Evolutionary conservation across 1,140 invertebrate species (phyloP), one percentile per base, ranked within the genome.

Genomic region (Caerostris extrusa): DNA sequence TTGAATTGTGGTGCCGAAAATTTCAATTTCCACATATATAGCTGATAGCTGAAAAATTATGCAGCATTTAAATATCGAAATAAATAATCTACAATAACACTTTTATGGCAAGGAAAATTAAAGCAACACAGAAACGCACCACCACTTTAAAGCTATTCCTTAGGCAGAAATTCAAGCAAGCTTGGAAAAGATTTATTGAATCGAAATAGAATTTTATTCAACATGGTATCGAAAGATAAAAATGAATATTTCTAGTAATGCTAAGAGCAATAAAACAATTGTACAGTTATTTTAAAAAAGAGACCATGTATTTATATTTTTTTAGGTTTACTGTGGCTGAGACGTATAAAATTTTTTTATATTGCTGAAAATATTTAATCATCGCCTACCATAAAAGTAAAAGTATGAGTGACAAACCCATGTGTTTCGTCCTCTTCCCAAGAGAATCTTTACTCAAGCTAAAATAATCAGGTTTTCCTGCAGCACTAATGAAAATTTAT

Each of bases 401-500:
- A 69, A 82, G 67, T 19, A 50, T 58, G n/a, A n/a, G 5, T 50
- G 53, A 58, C 64, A 91, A 77, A 71, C 12, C 71, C 53, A 61
- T 58, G 57, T 50, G 19, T 91, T 82, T 53, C 19, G 7, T 7
- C n/a, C n/a, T 82, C 53, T 14, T 88, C 89, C 82, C 56, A 10
- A 3, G 89, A 69, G 69, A 81, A 81, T 91, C 69, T 91, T 91
- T 91, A 91, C 34, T 56, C 69, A 60, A 19, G 60, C 12, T 60
- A 60, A 61, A 58, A 91, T 55, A 71, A 91, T 82, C 82, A 57
- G 89, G 64, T n/a, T 17, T 55, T 82, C n/a, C 69, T 7, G 58
- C 55, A 8, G 57, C 19, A 34, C 89, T 91, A 91, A 91, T 91
- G 89, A 91, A 91, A 91, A 91, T 91, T 57, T 81, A 91, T 91